These are phyloP conservation scores for Sandelia bainsii DNA, from an alignment of 2,797 vertebrate species.

Conservation along the genomic window DNA sequence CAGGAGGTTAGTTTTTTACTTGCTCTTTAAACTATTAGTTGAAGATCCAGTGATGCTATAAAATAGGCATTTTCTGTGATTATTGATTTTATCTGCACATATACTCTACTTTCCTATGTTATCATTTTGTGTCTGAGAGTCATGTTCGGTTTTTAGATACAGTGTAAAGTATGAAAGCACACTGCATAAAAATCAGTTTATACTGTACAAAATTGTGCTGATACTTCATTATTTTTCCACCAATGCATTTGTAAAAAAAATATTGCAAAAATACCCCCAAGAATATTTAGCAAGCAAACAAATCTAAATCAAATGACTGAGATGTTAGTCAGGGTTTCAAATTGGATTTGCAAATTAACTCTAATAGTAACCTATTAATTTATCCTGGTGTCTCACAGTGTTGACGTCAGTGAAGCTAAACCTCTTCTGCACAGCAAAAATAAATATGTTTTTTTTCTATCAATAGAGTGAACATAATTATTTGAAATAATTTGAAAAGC, in stretches of 20 bases:
- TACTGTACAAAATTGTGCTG: not conserved
- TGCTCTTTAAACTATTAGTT: constrained; percentile 1
- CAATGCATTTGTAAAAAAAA: not conserved
- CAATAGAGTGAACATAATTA: not conserved
- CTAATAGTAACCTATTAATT: constrained; percentile 18
- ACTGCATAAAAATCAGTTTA: not conserved
- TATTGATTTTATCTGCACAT: too few species aligned
- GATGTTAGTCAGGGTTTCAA: not conserved
- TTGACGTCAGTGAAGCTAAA: constrained; percentile 15
- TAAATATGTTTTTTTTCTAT: not conserved
- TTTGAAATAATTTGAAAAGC: too few species aligned
- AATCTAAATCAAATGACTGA: not conserved
- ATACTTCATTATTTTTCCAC: not conserved
- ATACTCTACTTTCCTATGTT: too few species aligned
- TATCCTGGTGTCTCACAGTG: not conserved
- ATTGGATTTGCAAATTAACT: not conserved
- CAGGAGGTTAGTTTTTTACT: not conserved
- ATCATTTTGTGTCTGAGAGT: too few species aligned
- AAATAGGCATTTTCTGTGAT: too few species aligned
- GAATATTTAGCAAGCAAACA: constrained; percentile 4
- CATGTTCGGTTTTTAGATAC: too few species aligned
- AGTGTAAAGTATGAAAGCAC: too few species aligned
- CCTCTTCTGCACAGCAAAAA: not conserved
- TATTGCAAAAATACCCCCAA: not conserved
- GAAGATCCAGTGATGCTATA: too few species aligned